Percentiles rank a stretch among this genome's conserved stretches.
Conservation (phyloP, 2,797 vertebrate species). For the Phoebastria nigripes region DNA sequence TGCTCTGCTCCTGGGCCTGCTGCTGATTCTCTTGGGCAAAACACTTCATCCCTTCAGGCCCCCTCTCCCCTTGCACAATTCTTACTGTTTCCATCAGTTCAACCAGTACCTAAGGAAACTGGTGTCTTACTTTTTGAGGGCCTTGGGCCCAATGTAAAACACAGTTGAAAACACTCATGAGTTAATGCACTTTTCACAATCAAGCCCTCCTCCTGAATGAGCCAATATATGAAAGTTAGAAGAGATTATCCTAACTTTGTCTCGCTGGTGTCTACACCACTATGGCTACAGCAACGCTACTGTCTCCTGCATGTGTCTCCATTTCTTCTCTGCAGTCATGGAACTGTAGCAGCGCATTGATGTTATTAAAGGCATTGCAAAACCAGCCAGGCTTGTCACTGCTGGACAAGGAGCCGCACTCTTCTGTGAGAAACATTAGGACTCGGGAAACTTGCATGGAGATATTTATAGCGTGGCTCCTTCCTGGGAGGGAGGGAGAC, state of each 20-base stretch:
- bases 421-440: not conserved
- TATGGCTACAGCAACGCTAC: not conserved
- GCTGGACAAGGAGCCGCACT: not conserved
- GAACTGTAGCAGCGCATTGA: not conserved
- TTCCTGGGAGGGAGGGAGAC: constrained; percentile 9
- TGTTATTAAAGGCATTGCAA: not conserved
- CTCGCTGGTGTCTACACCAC: not conserved
- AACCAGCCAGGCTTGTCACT: not conserved
- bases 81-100: not conserved
- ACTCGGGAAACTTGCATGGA: not conserved
- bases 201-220: not conserved
- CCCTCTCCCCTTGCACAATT: not conserved
- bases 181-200: not conserved
- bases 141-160: not conserved
- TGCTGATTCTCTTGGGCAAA: not conserved
- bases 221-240: not conserved
- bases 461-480: constrained; percentile 18
- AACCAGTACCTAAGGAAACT: not conserved
- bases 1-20: not conserved
- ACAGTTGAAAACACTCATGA: not conserved
- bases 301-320: not conserved
- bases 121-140: not conserved
- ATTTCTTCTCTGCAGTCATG: not conserved
- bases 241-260: not conserved
- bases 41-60: not conserved